phyloP scores from a whole-genome alignment of 2,113 vertebrate genomes.

The Catharus fuscescens region DNA sequence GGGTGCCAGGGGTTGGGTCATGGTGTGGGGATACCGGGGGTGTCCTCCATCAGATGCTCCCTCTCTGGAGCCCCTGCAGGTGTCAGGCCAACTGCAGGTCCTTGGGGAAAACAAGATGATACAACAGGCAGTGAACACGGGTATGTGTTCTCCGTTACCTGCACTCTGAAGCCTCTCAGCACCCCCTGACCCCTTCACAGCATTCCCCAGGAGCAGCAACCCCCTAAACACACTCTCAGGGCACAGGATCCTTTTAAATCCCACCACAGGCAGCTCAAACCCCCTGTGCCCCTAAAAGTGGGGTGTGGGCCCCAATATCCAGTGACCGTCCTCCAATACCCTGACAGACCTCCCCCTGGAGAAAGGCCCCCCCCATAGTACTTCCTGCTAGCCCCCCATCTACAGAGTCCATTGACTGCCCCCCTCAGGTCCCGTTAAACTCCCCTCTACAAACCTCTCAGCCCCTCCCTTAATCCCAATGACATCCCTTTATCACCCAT shows the following conservation, averaged over 20 bases:
- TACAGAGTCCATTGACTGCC: background rate
- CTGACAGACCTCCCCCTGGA: too few species aligned
- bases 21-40: fast-evolving
- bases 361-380: background rate
- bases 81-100: background rate
- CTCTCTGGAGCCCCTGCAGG: background rate
- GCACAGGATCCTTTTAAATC: background rate
- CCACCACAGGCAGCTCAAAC: background rate
- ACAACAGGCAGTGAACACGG: background rate
- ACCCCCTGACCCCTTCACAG: background rate
- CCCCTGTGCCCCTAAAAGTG: background rate
- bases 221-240: background rate
- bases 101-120: background rate
- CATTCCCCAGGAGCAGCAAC: background rate
- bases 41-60: background rate
- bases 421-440: background rate
- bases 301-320: background rate
- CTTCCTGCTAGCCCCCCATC: background rate
- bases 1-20: background rate
- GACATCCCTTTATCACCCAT: background rate
- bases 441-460: background rate
- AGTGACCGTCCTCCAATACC: background rate
- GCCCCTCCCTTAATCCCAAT: background rate
- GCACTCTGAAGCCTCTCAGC: background rate
- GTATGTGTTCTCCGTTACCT: background rate